Percentiles rank a stretch among this genome's conserved stretches.
phyloP scores from a whole-genome alignment of 2,888 invertebrate genomes.

The Halocaridina rubra region DNA sequence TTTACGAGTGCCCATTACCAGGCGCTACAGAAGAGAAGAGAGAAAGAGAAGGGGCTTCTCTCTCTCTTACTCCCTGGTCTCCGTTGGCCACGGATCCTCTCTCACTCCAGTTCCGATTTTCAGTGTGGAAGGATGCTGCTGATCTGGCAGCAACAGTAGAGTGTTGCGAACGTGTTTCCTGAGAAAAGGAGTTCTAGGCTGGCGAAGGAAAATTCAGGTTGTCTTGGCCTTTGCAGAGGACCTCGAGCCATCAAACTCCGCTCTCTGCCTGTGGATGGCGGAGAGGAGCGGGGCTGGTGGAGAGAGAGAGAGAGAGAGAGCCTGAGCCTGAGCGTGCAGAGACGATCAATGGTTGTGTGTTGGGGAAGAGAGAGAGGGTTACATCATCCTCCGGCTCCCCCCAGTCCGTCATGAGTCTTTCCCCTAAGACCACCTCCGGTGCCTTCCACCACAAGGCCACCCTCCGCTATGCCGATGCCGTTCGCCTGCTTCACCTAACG shows the following conservation, averaged over 20 bases:
- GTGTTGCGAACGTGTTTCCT: too few relatives aligned
- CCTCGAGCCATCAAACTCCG: too few relatives aligned
- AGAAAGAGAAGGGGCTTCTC: too few relatives aligned
- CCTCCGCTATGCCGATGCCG: background rate
- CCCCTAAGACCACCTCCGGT: conserved; percentile 10
- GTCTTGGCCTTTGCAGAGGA: too few relatives aligned
- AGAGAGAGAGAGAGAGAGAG: background rate
- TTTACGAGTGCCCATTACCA: conserved; percentile 64
- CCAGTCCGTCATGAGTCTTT: background rate
- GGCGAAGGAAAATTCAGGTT: background rate
- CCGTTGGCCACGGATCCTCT: background rate
- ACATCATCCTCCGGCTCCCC: conserved; percentile 20
- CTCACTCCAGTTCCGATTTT: conserved; percentile 59
- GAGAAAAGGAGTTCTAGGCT: background rate
- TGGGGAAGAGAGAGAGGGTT: conserved; percentile 27
- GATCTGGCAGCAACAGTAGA: too few relatives aligned
- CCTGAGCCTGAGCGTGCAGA: conserved; percentile 38
- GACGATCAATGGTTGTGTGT: conserved; percentile 47
- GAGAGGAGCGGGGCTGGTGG: background rate
- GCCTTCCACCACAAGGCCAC: background rate
- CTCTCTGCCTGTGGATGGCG: background rate
- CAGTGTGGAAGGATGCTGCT: conserved; percentile 54
- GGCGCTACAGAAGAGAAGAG: conserved; percentile 57
- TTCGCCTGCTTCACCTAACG: conserved; percentile 41
- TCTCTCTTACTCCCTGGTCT: background rate